Evolutionary conservation across 2,797 vertebrate species (phyloP), one percentile per base, ranked within the genome.

Genomic region (Girardinus metallicus): DNA sequence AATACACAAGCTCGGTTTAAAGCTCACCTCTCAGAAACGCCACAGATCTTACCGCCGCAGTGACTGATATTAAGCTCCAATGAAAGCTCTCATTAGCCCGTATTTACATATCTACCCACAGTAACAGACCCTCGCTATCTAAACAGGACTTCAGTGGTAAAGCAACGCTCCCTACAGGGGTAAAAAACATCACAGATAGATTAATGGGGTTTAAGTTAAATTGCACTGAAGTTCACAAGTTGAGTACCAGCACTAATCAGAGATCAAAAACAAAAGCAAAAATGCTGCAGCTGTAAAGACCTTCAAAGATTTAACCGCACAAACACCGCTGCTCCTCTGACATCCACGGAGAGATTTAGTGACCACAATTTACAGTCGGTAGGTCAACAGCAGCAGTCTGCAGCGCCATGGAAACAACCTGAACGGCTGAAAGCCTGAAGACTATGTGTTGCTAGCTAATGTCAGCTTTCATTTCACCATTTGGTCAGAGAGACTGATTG

Each of bases 381-480:
- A 41, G 77, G 76, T 41, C 74, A 80, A 46, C 70, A 53, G 74
- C 41, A n/a, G 64, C 49, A 3, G 60, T 29, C 53, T 10, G 62
- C 18, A 77, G 73, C 4, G 0, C 81, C 80, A 85, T 83, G 74
- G 85, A 83, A 87, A 88, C 78, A 70, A 77, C 68, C 79, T 77
- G 71, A 78, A 82, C 55, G 74, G 80, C 80, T 68, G 77, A 77
- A 84, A 64, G 74, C 60, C 53, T 83, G 13, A 87, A 84, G 76
- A 78, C 86, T 76, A 75, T 76, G 71, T 73, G 80, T 72, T 79
- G 82, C 10, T 80, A 76, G 55, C 79, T 87, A 36, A 82, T 80
- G 81, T 79, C 79, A 83, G 74, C 78, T 83, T 83, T 84, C 21
- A 86, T 88, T 86, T 90, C 77, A 86, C 78, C 86, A 87, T 31